Percentiles rank a stretch among this genome's conserved stretches.
Conservation (phyloP, 2,113 vertebrate genomes). For the Microtus oregoni region DNA sequence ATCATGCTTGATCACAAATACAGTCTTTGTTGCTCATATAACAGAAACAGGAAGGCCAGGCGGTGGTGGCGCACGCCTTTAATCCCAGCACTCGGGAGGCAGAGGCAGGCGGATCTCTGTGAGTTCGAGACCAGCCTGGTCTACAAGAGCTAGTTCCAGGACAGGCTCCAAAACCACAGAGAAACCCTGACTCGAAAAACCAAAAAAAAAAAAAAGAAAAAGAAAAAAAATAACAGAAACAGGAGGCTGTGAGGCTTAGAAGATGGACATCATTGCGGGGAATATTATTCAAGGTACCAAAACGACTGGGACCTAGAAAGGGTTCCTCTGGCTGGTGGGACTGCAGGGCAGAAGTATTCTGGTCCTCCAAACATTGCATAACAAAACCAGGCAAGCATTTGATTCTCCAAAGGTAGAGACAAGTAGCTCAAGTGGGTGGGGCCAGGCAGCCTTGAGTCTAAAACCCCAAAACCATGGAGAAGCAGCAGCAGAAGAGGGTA, state of each 20-base stretch:
- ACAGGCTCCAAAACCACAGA: too few species aligned
- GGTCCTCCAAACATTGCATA: neutral
- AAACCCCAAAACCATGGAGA: neutral
- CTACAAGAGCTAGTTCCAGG: too few species aligned
- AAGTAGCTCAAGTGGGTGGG: neutral
- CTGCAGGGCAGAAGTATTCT: neutral
- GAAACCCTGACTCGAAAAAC: too few species aligned
- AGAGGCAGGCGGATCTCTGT: too few species aligned
- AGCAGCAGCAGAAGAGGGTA: neutral
- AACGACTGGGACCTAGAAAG: neutral
- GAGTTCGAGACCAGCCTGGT: too few species aligned
- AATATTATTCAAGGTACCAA: neutral
- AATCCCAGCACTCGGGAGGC: too few species aligned
- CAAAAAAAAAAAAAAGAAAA: too few species aligned
- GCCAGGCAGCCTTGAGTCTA: neutral
- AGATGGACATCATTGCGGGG: neutral
- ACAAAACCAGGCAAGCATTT: neutral
- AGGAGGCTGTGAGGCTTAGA: neutral
- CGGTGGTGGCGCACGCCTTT: too few species aligned
- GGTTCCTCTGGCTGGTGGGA: neutral
- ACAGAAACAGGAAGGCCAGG: too few species aligned
- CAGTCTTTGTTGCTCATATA: neutral
- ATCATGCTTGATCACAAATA: neutral
- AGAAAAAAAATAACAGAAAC: too few species aligned
- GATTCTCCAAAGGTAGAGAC: neutral